Conservation (phyloP, 2,888 invertebrate genomes). For the Metacarcinus magister region DNA sequence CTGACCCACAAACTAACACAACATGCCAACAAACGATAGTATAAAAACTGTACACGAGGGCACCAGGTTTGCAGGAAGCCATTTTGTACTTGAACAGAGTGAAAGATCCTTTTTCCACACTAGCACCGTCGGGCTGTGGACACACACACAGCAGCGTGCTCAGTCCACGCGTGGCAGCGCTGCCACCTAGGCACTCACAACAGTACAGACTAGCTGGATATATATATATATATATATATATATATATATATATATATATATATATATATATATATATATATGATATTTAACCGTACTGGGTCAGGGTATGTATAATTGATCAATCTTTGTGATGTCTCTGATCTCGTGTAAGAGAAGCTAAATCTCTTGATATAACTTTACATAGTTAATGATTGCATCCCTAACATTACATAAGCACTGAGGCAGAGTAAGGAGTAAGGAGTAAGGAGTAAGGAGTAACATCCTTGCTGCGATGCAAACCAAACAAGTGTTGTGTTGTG, state of each 20-base stretch:
- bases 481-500: conserved; percentile 69
- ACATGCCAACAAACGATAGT: conserved; percentile 36
- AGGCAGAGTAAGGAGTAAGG: conserved; percentile 61
- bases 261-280: conserved; percentile 49
- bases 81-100: conserved; percentile 78
- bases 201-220: conserved; percentile 63
- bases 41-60: conserved; percentile 69
- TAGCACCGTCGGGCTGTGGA: conserved; percentile 71
- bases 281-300: conserved; percentile 52
- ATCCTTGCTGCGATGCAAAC: conserved; percentile 60
- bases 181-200: conserved; percentile 68
- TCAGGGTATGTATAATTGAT: conserved; percentile 52
- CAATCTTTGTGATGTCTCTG: conserved; percentile 59
- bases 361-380: conserved; percentile 18
- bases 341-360: conserved; percentile 57
- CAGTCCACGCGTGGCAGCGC: conserved; percentile 67
- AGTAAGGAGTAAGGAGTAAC: not conserved
- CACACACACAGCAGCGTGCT: conserved; percentile 21
- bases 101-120: conserved; percentile 77
- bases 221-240: conserved; percentile 49
- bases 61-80: conserved; percentile 80
- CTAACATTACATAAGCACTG: conserved; percentile 64
- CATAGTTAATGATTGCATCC: conserved; percentile 5
- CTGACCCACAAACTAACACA: conserved; percentile 32
- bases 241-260: conserved; percentile 60